A percentile compares a stretch with the other conserved stretches of the same genome.
Evolutionary conservation across 1,140 invertebrate species (phyloP).

Genomic region (Bombus confusus): DNA sequence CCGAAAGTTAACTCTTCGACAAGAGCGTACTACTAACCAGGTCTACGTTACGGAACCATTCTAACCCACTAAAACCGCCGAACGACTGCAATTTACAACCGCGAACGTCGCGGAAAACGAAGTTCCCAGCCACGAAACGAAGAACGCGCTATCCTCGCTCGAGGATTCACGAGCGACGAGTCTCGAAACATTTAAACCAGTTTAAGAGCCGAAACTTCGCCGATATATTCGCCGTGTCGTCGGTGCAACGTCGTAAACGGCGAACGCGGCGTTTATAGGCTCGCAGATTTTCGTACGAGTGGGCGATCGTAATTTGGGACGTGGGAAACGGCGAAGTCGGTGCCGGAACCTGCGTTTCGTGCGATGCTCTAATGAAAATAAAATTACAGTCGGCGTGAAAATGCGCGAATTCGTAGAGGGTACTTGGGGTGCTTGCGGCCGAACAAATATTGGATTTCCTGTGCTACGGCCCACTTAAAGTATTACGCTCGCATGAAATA

Average conservation of each 20-base stretch:
- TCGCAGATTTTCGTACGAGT: conserved; percentile 35
- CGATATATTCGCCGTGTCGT: conserved; percentile 25
- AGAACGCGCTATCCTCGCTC: background rate
- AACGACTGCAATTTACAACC: background rate
- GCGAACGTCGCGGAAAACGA: background rate
- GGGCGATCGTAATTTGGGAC: conserved; percentile 21
- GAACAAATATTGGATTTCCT: conserved; percentile 47
- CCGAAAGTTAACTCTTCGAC: background rate
- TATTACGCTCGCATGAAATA: conserved; percentile 46
- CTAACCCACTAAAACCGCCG: background rate
- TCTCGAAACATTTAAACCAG: conserved; percentile 4
- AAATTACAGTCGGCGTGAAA: conserved; percentile 33
- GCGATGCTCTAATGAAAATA: conserved; percentile 35
- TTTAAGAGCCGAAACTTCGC: conserved; percentile 42
- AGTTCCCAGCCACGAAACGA: conserved; percentile 3
- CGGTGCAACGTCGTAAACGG: conserved; percentile 58
- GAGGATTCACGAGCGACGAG: background rate
- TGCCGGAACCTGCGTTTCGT: background rate
- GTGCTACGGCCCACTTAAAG: conserved; percentile 39
- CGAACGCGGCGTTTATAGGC: conserved; percentile 61
- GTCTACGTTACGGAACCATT: background rate
- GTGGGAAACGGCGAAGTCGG: background rate
- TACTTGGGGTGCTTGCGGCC: background rate
- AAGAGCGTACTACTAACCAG: background rate
- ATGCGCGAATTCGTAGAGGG: conserved; percentile 15